Percentiles rank a stretch among this genome's conserved stretches.
phyloP scores from a whole-genome alignment of 2,888 invertebrate genomes.

The Amiota communis region DNA sequence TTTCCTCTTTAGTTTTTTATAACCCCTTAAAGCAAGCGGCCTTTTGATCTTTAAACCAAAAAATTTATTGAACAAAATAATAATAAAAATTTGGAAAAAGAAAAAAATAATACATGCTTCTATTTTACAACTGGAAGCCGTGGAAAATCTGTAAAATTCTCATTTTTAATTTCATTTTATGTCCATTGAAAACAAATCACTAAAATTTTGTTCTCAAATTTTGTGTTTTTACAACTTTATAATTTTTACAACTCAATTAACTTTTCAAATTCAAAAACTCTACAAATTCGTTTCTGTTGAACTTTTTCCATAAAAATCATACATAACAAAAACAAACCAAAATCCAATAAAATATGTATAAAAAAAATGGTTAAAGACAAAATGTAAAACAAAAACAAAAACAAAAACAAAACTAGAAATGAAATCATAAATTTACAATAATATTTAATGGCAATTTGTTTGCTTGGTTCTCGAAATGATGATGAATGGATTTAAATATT shows the following conservation, averaged over 20 bases:
- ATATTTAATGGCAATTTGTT: background rate
- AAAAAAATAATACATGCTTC: too few species aligned
- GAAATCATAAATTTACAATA: conserved; percentile 62
- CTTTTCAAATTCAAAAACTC: conserved; percentile 41
- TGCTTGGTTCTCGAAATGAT: too few species aligned
- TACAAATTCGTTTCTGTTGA: conserved; percentile 20
- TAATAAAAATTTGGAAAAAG: too few species aligned
- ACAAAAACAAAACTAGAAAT: conserved; percentile 58
- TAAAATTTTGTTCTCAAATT: conserved; percentile 30
- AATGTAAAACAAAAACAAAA: conserved; percentile 39
- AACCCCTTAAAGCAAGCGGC: too few species aligned
- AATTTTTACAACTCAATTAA: conserved; percentile 66
- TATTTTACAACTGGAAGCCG: background rate
- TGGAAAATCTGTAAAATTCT: conserved; percentile 7
- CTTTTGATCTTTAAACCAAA: too few species aligned
- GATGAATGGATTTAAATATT: too few species aligned
- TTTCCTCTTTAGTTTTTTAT: too few species aligned
- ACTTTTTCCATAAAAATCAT: conserved; percentile 19
- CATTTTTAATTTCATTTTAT: background rate
- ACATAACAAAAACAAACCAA: conserved; percentile 15
- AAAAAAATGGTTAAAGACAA: conserved; percentile 45
- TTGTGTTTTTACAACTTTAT: conserved; percentile 55
- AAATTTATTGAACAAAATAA: too few species aligned
- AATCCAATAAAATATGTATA: conserved; percentile 37
- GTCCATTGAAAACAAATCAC: background rate